These are phyloP conservation scores for Gallinago jamesoni DNA, from an alignment of 2,113 vertebrate species.

Conservation along the genomic window DNA sequence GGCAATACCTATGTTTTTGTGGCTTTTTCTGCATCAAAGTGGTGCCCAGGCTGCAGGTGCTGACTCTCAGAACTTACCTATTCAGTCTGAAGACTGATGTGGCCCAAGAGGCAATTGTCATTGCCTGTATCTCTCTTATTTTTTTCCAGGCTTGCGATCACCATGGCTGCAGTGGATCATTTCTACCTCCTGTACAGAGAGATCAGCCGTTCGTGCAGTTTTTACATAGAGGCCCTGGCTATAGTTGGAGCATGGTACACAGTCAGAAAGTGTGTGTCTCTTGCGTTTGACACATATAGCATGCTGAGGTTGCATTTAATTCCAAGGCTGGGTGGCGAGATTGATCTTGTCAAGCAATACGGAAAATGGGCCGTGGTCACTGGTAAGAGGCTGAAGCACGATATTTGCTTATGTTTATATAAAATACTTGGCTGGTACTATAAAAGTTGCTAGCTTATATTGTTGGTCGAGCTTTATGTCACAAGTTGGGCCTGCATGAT, in stretches of 20 bases:
- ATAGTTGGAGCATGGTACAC: slow-evolving; percentile 89
- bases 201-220: slow-evolving; percentile 85
- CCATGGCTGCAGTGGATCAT: slow-evolving; percentile 94
- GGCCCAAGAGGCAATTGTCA: not conserved
- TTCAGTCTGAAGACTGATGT: not conserved
- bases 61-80: not conserved
- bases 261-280: slow-evolving; percentile 73
- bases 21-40: not conserved
- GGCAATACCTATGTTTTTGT: not conserved
- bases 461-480: not conserved
- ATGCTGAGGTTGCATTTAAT: slow-evolving; percentile 84
- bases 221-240: slow-evolving; percentile 87
- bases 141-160: slow-evolving; percentile 24
- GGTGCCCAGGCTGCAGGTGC: not conserved
- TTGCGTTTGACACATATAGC: slow-evolving; percentile 80
- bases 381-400: slow-evolving; percentile 76
- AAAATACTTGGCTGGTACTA: not conserved
- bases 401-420: not conserved
- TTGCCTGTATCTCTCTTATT: not conserved
- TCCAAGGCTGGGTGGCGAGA: slow-evolving; percentile 76
- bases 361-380: slow-evolving; percentile 91
- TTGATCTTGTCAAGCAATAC: slow-evolving; percentile 80
- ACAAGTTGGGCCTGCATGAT: not conserved
- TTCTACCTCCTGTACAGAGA: slow-evolving; percentile 89
- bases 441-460: not conserved